Percentiles rank a stretch among this genome's conserved stretches.
phyloP scores from a whole-genome alignment of 2,888 invertebrate species.

The Andrena bicolor region DNA sequence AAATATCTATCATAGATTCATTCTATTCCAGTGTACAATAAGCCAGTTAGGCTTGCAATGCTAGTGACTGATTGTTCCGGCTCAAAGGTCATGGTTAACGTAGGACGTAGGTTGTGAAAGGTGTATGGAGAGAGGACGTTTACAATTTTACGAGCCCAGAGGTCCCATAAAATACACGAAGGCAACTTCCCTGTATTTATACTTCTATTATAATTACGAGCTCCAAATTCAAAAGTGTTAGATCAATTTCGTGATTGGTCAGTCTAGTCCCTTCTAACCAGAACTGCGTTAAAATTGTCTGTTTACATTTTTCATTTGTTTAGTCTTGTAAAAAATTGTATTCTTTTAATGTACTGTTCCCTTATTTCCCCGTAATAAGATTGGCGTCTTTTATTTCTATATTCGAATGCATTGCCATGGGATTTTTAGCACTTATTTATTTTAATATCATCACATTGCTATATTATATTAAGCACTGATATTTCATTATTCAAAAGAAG shows the following conservation, averaged over 20 bases:
- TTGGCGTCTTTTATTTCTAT: too few relatives aligned
- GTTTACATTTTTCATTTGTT: too few relatives aligned
- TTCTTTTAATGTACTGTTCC: too few relatives aligned
- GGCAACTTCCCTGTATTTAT: constrained; percentile 12
- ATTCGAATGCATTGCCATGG: too few relatives aligned
- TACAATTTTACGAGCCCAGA: constrained; percentile 10
- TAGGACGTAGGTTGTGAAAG: constrained; percentile 59
- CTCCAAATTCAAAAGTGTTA: not conserved
- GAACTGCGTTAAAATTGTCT: too few relatives aligned
- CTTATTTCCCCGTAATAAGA: too few relatives aligned
- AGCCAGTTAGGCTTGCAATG: constrained; percentile 37
- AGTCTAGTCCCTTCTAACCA: not conserved
- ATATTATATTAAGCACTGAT: too few relatives aligned
- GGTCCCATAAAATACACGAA: not conserved
- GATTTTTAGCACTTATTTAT: too few relatives aligned
- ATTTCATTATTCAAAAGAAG: too few relatives aligned
- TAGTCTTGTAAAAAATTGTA: too few relatives aligned
- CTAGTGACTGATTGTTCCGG: constrained; percentile 53
- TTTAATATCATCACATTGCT: too few relatives aligned
- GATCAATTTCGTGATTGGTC: not conserved
- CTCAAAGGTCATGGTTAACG: constrained; percentile 68
- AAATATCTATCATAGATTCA: constrained; percentile 29
- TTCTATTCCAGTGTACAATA: constrained; percentile 44
- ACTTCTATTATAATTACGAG: not conserved
- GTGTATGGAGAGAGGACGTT: constrained; percentile 18